Evolutionary conservation across 1,140 invertebrate species (phyloP).

Genomic region (Drosophila orena): DNA sequence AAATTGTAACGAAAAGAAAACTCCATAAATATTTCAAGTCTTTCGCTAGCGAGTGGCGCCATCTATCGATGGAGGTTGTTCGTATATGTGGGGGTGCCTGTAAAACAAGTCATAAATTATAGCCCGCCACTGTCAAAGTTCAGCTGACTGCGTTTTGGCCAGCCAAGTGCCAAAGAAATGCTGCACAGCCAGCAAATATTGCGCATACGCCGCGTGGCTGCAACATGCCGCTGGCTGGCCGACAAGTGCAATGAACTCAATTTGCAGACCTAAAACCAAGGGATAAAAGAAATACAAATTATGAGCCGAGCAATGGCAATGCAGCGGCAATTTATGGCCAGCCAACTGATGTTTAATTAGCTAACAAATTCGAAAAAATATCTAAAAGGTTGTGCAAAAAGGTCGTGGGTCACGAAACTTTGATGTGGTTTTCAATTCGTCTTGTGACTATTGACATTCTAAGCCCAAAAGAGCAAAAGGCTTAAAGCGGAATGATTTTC

Average conservation of each 20-base stretch:
- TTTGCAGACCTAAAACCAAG: slow-evolving; percentile 40
- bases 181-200: slow-evolving; percentile 81
- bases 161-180: slow-evolving; percentile 79
- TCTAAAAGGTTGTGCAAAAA: slow-evolving; percentile 19
- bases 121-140: slow-evolving; percentile 74
- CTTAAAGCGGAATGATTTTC: slow-evolving; percentile 38
- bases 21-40: slow-evolving; percentile 80
- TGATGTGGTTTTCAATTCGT: slow-evolving; percentile 44
- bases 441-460: slow-evolving; percentile 36
- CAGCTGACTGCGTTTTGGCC: slow-evolving; percentile 78
- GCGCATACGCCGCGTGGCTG: slow-evolving; percentile 75
- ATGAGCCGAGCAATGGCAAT: slow-evolving; percentile 63
- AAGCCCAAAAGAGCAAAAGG: slow-evolving; percentile 14
- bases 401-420: slow-evolving; percentile 16
- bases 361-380: slow-evolving; percentile 41
- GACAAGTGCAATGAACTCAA: slow-evolving; percentile 79
- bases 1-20: slow-evolving; percentile 77
- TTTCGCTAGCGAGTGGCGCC: slow-evolving; percentile 70
- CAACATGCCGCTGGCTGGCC: slow-evolving; percentile 46
- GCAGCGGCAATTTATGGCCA: slow-evolving; percentile 63
- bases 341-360: slow-evolving; percentile 72
- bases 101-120: slow-evolving; percentile 83
- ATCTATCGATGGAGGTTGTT: slow-evolving; percentile 69
- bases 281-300: slow-evolving; percentile 46
- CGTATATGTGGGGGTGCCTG: slow-evolving; percentile 62